Base-by-base conservation (phyloP, 2,888 invertebrate genomes). In the Choreutis nemorana region DNA sequence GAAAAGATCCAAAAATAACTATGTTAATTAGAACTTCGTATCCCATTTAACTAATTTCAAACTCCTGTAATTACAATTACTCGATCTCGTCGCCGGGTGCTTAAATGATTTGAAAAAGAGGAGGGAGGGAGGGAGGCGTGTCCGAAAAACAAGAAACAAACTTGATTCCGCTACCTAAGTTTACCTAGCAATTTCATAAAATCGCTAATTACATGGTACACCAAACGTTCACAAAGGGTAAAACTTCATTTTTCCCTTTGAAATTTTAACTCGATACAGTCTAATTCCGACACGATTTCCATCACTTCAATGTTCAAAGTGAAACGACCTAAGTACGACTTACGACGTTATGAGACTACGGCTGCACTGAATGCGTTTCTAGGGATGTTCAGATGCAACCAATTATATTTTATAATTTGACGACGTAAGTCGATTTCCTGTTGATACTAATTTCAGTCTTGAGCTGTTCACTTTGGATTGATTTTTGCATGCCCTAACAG, bases 381-480 rank as follows among this genome's bases (percentile, higher is more conserved):
- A 66, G 77, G 75, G 78, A 77, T 77, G 78, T 58, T 72, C 77
- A 63, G 62, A 73, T 77, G 75, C 73, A 70, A 58, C 51, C 50
- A 39, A 42, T 46, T 32, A n/a, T 34, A 30, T 20, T 28, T 30
- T 22, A 28, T 35, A 23, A 11, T 16, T 40, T 50, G 52, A 37
- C 38, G 49, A 33, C 40, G 30, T 50, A 55, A 45, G 27, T 23
- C 28, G 34, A 23, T 28, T 41, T 23, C 12, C 23, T n/a, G 4
- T 25, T 3, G 28, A 39, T 28, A 10, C 32, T 8, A 63, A 30
- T 53, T 37, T 38, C 5, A 23, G 36, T 49, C 35, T 35, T 50
- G 50, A 34, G 0, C 0, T 0, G 0, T n/a, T 1, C 0, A 0
- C 0, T 14, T 44, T 51, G 28, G 37, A 53, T 37, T 2, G 18